Conservation (phyloP, 2,888 invertebrate species). For the Mythimna impura region DNA sequence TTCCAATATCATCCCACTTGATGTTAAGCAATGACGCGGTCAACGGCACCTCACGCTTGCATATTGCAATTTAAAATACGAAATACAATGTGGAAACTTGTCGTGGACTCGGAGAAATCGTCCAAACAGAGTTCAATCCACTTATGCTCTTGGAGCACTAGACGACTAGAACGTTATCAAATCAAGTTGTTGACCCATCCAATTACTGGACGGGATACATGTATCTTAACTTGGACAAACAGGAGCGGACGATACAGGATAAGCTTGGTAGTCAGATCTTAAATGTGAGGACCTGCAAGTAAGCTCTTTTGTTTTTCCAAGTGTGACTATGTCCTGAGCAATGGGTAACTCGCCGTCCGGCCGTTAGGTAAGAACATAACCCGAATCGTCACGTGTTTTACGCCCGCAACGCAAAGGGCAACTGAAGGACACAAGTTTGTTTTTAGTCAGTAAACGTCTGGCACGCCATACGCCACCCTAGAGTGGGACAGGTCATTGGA, state of each 20-base stretch:
- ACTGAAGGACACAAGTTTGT: no score
- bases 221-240: constrained; percentile 32
- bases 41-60: constrained; percentile 6
- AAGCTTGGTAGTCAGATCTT: not conserved
- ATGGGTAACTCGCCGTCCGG: no score
- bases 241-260: constrained; percentile 5
- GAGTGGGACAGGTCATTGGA: no score
- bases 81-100: constrained; percentile 9
- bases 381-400: no score
- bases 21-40: not conserved
- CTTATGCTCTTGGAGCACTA: constrained; percentile 30
- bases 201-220: constrained; percentile 43
- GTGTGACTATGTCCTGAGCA: no score
- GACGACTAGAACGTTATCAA: constrained; percentile 44
- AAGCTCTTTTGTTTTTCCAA: no score
- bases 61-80: constrained; percentile 32
- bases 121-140: constrained; percentile 45
- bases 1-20: not conserved
- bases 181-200: constrained; percentile 56
- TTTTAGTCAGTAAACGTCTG: no score
- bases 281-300: not conserved
- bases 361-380: no score
- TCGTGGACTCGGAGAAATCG: constrained; percentile 22
- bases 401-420: no score
- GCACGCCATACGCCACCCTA: no score